Base-by-base conservation (phyloP, 2,113 vertebrate species). In the Ceyx cyanopectus region DNA sequence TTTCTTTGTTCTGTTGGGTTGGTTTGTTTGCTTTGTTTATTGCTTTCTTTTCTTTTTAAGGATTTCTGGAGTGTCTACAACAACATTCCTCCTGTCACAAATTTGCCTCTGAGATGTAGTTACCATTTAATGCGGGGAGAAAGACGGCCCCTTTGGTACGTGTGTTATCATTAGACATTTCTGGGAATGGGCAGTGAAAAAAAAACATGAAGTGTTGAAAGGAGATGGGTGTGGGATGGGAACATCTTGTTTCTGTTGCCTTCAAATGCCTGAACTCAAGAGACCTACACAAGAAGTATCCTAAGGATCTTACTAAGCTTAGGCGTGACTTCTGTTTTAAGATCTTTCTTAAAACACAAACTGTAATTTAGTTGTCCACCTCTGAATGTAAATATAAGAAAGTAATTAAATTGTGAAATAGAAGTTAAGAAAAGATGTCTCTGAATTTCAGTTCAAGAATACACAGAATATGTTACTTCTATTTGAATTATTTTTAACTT, bases 1-100 rank as follows among this genome's bases (percentile, higher is more conserved):
- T 46, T 46, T 51, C 68, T 22, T 48, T 48, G 45, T 48, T 48
- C 20, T 48, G 20, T 21, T 48, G 43, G 43, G 43, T 45, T 45
- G 12, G 43, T 37, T 37, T 22, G 21, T 23, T 48, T 48, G 10
- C 12, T 48, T 48, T 48, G 10, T 22, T 11, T 48, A 11, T 48
- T 9, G 21, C 12, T 48, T 50, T 57, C 12, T 68, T 41, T 51
- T 75, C 77, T 95, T 89, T 96, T 85, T 74, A 93, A 99, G 99
- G 98, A 98, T 97, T 99, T 99, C 92, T 99, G 99, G 99, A 98
- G 99, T 91, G 99, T 99, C 84, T 99, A 99, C 97, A 99, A 99
- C 97, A 99, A 99, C 92, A 99, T 99, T 93, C 98, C 99, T 69
- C 89, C 98, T 2, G 99, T 99, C 94, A 97, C 98, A 81, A 97